These are phyloP conservation scores for Spialia ferax DNA, from an alignment of 2,888 invertebrate species.

Conservation along the genomic window DNA sequence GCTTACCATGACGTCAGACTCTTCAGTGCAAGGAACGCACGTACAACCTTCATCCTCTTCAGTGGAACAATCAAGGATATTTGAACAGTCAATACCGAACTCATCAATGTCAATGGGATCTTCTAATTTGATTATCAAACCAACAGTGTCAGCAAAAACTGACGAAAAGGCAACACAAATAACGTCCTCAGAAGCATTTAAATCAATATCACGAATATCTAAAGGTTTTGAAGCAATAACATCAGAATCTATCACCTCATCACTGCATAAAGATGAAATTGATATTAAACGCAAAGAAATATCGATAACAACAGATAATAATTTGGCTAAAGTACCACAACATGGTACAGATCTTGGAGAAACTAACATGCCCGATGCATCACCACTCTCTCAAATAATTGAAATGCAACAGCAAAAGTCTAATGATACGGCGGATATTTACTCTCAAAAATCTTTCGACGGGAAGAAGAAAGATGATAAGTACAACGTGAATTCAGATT, in stretches of 20 bases:
- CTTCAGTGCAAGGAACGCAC: not conserved
- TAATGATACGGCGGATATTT: not conserved
- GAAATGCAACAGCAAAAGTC: not conserved
- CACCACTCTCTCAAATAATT: not conserved
- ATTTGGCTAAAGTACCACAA: constrained; percentile 42
- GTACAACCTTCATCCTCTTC: not conserved
- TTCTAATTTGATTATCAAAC: not conserved
- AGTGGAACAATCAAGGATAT: not conserved
- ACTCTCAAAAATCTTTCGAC: not conserved
- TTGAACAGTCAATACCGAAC: not conserved
- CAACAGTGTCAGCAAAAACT: not conserved
- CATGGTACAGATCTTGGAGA: constrained; percentile 45
- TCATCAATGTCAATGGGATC: not conserved
- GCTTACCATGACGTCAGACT: not conserved
- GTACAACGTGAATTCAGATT: not conserved
- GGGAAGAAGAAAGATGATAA: not conserved
- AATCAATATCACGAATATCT: not conserved
- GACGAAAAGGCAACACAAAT: not conserved
- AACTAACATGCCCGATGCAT: not conserved
- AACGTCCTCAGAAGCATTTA: not conserved
- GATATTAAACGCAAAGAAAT: too few species aligned
- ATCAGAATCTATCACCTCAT: not conserved
- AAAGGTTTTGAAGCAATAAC: not conserved
- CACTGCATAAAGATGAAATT: constrained; percentile 1
- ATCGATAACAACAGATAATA: too few species aligned